Conservation (phyloP, 2,113 vertebrate species). For the Hydrochoerus hydrochaeris region DNA sequence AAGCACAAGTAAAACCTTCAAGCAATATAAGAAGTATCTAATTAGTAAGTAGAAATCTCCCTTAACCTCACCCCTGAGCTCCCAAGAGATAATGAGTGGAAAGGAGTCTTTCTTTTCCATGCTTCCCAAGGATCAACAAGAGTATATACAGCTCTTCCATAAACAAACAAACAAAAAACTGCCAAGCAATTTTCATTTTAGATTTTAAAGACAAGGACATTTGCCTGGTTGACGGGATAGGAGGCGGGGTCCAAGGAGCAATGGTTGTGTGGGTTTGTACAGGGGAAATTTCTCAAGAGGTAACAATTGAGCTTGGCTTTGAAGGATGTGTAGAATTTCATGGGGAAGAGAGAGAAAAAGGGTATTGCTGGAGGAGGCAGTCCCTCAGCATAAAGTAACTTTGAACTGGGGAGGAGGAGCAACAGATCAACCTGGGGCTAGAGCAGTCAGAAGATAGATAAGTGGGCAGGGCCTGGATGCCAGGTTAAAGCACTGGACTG, state of each 20-base stretch:
- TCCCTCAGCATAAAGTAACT: not conserved
- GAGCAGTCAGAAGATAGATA: not conserved
- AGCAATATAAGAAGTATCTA: conserved; percentile 20
- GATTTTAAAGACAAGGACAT: not conserved
- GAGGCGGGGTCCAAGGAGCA: not conserved
- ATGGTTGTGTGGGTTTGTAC: not conserved
- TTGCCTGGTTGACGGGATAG: not conserved
- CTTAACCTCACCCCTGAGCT: not conserved
- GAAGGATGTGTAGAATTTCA: conserved; percentile 18
- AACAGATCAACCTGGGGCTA: not conserved
- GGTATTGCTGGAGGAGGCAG: not conserved
- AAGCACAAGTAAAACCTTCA: conserved; percentile 49
- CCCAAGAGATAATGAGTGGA: not conserved
- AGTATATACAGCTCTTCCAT: not conserved
- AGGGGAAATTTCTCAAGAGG: not conserved
- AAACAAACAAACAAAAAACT: conserved; percentile 13
- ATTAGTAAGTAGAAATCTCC: conserved; percentile 9
- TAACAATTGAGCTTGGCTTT: not conserved
- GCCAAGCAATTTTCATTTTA: not conserved
- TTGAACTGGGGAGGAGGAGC: not conserved
- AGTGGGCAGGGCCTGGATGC: not conserved
- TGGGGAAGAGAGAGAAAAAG: not conserved
- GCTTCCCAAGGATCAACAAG: not conserved
- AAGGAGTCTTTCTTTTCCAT: not conserved
- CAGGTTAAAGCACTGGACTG: not conserved